Evolutionary conservation across 1,140 invertebrate species (phyloP), one percentile per base, ranked within the genome.

Genomic region (Lutraria rhynchaena): DNA sequence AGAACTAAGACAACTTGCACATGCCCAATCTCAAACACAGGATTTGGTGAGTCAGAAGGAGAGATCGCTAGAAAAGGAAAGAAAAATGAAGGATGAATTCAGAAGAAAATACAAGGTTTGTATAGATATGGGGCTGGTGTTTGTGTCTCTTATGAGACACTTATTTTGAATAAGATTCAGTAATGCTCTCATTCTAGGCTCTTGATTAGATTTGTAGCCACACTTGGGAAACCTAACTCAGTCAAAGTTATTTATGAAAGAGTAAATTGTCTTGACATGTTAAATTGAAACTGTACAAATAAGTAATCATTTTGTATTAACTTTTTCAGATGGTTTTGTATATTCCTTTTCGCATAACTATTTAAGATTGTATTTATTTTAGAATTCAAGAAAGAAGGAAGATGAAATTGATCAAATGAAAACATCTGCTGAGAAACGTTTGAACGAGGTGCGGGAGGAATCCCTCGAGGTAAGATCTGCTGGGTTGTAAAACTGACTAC

Each of bases 361-460:
- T 46, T 19, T 13, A n/a, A n/a, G n/a, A n/a, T n/a, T n/a, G n/a
- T n/a, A n/a, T n/a, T n/a, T 22, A 44, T 75, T 61, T 33, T 41
- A 65, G 77, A 31, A 73, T 46, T 51, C 69, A 61, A 73, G 83
- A 73, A 85, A 57, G 53, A 85, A 86, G 65, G 87, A 90, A 74
- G 85, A 87, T 35, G 85, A 89, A 27, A 46, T 88, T 1, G 86
- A 82, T 37, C 84, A 84, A 67, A 74, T 87, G 76, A 87, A 86
- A 55, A 71, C 82, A 55, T 29, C 77, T 17, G 84, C 87, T 49
- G 87, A 90, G 60, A 86, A 83, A 46, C 84, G 83, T 33, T 71
- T 91, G 35, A 81, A 84, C 33, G 86, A 89, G 57, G 89, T 87
- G 29, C 87, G 90, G 27, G 77, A 87, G 49, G 90, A 91, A 80